Conservation (phyloP, 2,888 invertebrate genomes). For the Dasysyrphus tricinctus region DNA sequence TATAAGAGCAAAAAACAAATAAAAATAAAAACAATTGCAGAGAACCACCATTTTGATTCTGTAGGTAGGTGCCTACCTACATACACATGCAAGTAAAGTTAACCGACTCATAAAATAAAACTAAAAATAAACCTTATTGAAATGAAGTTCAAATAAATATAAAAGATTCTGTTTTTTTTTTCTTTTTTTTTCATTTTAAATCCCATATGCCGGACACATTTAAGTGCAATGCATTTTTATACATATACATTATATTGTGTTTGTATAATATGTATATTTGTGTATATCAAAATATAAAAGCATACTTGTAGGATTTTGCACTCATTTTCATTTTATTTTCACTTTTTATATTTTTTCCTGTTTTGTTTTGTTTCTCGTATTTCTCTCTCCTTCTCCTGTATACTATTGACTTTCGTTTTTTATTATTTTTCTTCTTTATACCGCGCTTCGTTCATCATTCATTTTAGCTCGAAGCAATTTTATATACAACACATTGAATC, state of each 20-base stretch:
- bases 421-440: conserved; percentile 51
- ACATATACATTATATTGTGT: not conserved
- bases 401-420: conserved; percentile 66
- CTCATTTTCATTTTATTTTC: conserved; percentile 67
- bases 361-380: conserved; percentile 65
- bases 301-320: conserved; percentile 47
- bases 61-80: not conserved
- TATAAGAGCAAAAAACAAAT: not conserved
- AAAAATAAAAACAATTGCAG: not conserved
- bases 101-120: conserved; percentile 21
- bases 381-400: conserved; percentile 11
- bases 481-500: conserved; percentile 67
- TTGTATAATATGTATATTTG: not conserved
- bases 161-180: conserved; percentile 20
- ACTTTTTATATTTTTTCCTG: conserved; percentile 51
- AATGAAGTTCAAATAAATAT: conserved; percentile 45
- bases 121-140: conserved; percentile 11
- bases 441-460: conserved; percentile 65
- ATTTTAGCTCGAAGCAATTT: conserved; percentile 67
- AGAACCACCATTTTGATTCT: not conserved
- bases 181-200: conserved; percentile 34
- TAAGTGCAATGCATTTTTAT: conserved; percentile 24
- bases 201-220: conserved; percentile 50
- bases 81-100: not conserved
- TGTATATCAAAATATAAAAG: not conserved